Conservation (phyloP, 1,140 invertebrate species). For the Zaprionus lachaisei region DNA sequence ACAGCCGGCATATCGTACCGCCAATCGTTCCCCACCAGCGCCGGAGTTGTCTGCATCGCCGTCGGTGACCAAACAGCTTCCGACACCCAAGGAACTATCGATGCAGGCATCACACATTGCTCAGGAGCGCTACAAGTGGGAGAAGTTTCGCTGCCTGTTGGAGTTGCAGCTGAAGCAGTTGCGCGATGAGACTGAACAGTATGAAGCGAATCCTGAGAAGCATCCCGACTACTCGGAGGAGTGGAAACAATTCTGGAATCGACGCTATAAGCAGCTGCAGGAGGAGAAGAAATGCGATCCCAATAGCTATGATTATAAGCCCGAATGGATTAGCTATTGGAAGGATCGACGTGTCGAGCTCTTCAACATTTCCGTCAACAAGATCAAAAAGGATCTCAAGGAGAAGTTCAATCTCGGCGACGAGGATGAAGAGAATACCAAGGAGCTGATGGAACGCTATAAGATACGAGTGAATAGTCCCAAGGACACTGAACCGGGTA, state of each 20-base stretch:
- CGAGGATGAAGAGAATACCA: slow-evolving; percentile 76
- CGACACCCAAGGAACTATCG: slow-evolving; percentile 78
- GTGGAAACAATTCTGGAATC: slow-evolving; percentile 94
- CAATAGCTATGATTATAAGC: slow-evolving; percentile 92
- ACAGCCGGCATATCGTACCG: slow-evolving; percentile 52
- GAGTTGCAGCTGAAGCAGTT: slow-evolving; percentile 84
- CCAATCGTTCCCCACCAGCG: slow-evolving; percentile 61
- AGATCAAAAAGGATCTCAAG: slow-evolving; percentile 85
- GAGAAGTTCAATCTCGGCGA: slow-evolving; percentile 85
- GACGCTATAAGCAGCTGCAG: slow-evolving; percentile 92
- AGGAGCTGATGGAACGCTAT: slow-evolving; percentile 75
- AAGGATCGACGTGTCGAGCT: slow-evolving; percentile 91
- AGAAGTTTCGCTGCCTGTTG: slow-evolving; percentile 85
- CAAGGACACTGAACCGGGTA: background rate
- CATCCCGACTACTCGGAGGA: slow-evolving; percentile 93
- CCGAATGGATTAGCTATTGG: slow-evolving; percentile 94
- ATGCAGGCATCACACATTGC: slow-evolving; percentile 75
- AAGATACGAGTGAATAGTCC: slow-evolving; percentile 64
- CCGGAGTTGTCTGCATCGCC: background rate
- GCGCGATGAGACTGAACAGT: slow-evolving; percentile 88
- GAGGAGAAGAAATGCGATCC: slow-evolving; percentile 90
- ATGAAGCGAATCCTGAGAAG: slow-evolving; percentile 93
- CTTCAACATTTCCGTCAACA: slow-evolving; percentile 86
- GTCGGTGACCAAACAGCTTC: slow-evolving; percentile 43
- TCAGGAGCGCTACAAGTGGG: slow-evolving; percentile 86